Conservation (phyloP, 2,888 invertebrate species). For the Caenorhabditis virilis region DNA sequence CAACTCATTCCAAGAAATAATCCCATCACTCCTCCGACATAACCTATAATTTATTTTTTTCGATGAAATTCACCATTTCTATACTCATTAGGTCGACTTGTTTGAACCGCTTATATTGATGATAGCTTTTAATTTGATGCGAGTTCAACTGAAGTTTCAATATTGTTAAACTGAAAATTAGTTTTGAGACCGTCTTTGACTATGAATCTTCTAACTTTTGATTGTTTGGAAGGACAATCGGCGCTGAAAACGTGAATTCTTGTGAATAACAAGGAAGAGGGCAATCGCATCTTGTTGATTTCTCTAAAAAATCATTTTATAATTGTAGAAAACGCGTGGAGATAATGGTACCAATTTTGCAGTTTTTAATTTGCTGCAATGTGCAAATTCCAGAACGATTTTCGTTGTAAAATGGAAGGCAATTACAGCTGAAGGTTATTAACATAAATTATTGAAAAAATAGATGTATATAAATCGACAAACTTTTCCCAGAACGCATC, state of each 20-base stretch:
- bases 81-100: conserved; percentile 51
- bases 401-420: conserved; percentile 24
- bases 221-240: conserved; percentile 2
- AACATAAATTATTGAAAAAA: not conserved
- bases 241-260: not conserved
- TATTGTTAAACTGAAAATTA: no score
- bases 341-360: not conserved
- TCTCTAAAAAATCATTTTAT: conserved; percentile 1
- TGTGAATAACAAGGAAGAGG: conserved; percentile 10
- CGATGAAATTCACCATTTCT: not conserved
- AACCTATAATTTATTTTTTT: conserved; percentile 43
- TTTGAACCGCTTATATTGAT: conserved; percentile 43
- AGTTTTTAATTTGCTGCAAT: conserved; percentile 8
- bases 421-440: conserved; percentile 22
- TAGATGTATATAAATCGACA: not conserved
- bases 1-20: conserved; percentile 60
- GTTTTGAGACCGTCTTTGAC: no score
- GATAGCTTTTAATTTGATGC: conserved; percentile 6
- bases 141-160: conserved; percentile 19
- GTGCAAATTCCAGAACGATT: not conserved
- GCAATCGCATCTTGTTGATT: conserved; percentile 9
- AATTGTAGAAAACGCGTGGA: not conserved
- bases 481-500: not conserved
- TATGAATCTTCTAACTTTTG: no score
- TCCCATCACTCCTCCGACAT: conserved; percentile 56